Conservation (phyloP, 1,140 invertebrate genomes). For the Anastrepha ludens region DNA sequence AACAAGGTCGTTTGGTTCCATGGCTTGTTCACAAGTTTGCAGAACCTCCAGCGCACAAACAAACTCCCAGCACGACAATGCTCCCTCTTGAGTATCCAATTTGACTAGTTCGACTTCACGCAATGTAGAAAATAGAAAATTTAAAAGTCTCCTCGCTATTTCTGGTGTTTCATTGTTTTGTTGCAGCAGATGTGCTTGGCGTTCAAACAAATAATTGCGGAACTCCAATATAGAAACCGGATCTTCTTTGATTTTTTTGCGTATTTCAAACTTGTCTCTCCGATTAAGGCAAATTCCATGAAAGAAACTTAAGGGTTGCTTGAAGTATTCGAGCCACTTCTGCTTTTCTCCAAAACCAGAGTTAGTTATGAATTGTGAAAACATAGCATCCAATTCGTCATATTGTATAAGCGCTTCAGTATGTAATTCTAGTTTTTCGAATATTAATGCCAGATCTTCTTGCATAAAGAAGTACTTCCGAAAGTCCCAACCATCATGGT, state of each 20-base stretch:
- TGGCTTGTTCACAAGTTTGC: slow-evolving; percentile 84
- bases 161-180: slow-evolving; percentile 68
- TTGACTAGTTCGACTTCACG: slow-evolving; percentile 71
- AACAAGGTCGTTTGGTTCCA: slow-evolving; percentile 79
- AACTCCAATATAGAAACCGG: slow-evolving; percentile 90
- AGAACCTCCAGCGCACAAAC: slow-evolving; percentile 93
- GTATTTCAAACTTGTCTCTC: slow-evolving; percentile 80
- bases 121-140: slow-evolving; percentile 70
- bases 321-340: slow-evolving; percentile 87
- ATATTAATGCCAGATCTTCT: slow-evolving; percentile 96
- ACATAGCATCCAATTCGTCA: slow-evolving; percentile 97
- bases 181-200: slow-evolving; percentile 83
- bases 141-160: slow-evolving; percentile 69
- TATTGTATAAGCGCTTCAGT: slow-evolving; percentile 97
- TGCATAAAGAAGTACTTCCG: slow-evolving; percentile 94
- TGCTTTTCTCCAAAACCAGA: slow-evolving; percentile 89
- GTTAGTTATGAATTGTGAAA: slow-evolving; percentile 96
- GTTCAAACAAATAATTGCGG: slow-evolving; percentile 94
- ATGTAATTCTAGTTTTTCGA: slow-evolving; percentile 94
- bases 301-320: slow-evolving; percentile 86
- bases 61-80: slow-evolving; percentile 94
- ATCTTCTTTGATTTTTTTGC: slow-evolving; percentile 82
- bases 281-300: slow-evolving; percentile 85
- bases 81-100: slow-evolving; percentile 82
- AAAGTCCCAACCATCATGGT: slow-evolving; percentile 94